Conservation (phyloP, 2,113 vertebrate species). For the Rhipidura dahli region DNA sequence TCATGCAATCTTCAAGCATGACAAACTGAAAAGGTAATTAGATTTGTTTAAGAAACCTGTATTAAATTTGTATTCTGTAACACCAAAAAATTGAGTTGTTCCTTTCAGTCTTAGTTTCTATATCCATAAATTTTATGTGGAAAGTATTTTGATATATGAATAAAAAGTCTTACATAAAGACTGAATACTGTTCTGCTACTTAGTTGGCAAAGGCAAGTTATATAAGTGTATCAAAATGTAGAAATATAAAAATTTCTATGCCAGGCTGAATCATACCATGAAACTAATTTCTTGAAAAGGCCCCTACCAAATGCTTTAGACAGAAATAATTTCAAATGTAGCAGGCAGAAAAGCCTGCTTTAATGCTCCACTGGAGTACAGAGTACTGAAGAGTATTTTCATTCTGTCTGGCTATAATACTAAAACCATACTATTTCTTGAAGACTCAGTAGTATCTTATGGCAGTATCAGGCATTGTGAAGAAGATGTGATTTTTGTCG, state of each 20-base stretch:
- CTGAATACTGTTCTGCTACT: constrained; percentile 15
- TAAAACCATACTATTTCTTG: not conserved
- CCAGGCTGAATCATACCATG: not conserved
- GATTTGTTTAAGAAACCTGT: not conserved
- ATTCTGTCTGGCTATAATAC: not conserved
- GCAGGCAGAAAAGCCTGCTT: not conserved
- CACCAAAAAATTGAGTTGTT: not conserved
- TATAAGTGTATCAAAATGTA: not conserved
- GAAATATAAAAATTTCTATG: not conserved
- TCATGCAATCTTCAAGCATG: not conserved
- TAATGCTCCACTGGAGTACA: not conserved
- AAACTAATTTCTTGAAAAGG: not conserved
- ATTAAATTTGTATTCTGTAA: not conserved
- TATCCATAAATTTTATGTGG: not conserved
- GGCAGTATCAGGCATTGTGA: not conserved
- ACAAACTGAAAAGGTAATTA: not conserved
- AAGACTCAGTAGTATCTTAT: not conserved
- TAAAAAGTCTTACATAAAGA: not conserved
- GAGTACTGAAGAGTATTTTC: not conserved
- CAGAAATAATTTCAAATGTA: not conserved
- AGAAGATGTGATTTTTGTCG: not conserved
- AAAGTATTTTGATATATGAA: not conserved
- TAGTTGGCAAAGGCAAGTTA: not conserved
- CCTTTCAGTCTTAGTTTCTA: not conserved
- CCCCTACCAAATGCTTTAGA: not conserved